Percentiles rank a stretch among this genome's conserved stretches.
Conservation (phyloP, 2,797 vertebrate species). For the Hippoglossus hippoglossus region DNA sequence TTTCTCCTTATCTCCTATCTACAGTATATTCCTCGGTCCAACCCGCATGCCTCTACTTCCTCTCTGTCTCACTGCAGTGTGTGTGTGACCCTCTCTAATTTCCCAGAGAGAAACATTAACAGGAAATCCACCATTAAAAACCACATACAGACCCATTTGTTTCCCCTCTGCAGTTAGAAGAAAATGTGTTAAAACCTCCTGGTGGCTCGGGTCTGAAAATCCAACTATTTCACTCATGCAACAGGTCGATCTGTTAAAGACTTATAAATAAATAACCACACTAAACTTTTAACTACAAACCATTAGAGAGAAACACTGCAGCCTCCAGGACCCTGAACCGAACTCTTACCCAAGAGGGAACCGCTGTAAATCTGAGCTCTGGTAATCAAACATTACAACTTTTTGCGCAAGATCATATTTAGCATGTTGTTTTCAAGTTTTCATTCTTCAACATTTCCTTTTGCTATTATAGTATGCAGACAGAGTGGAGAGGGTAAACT, state of each 20-base stretch:
- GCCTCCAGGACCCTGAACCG: too few species aligned
- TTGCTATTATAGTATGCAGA: not conserved
- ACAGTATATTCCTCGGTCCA: not conserved
- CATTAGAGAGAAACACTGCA: too few species aligned
- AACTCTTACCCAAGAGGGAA: too few species aligned
- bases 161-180: not conserved
- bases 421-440: too few species aligned
- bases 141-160: not conserved
- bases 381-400: too few species aligned
- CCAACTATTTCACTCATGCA: not conserved
- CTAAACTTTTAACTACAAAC: too few species aligned
- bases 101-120: constrained; percentile 32
- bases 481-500: not conserved
- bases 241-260: too few species aligned
- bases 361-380: too few species aligned
- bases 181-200: too few species aligned
- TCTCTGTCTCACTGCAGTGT: not conserved
- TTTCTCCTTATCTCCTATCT: constrained; percentile 33
- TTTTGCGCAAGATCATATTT: too few species aligned
- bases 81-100: constrained; percentile 19
- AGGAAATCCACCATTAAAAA: constrained; percentile 37
- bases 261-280: too few species aligned
- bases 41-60: constrained; percentile 8
- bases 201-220: not conserved
- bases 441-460: not conserved